Evolutionary conservation across 2,113 vertebrate genomes (phyloP).

Genomic region (Astur gentilis): DNA sequence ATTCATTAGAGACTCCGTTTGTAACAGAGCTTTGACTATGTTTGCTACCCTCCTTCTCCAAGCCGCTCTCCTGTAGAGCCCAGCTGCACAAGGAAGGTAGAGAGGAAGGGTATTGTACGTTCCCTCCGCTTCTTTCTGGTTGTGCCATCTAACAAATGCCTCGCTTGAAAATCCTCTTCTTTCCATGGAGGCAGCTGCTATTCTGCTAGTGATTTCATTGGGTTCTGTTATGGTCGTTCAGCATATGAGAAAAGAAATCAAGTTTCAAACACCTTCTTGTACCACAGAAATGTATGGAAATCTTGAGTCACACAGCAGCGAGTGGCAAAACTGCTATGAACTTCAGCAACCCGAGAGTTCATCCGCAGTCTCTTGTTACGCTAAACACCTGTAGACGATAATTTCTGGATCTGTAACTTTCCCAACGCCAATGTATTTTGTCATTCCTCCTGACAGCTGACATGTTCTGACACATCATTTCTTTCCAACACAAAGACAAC

Average conservation of each 20-base stretch:
- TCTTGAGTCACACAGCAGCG: not conserved
- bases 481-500: not conserved
- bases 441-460: not conserved
- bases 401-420: not conserved
- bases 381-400: not conserved
- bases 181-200: not conserved
- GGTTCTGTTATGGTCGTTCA: not conserved
- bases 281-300: not conserved
- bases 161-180: not conserved
- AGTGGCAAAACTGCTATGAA: not conserved
- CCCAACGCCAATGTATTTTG: not conserved
- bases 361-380: not conserved
- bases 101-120: not conserved
- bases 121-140: not conserved
- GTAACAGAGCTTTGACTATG: not conserved
- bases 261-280: not conserved
- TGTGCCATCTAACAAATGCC: not conserved
- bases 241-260: not conserved
- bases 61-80: not conserved
- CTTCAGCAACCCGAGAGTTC: not conserved
- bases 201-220: not conserved
- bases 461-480: not conserved
- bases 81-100: not conserved
- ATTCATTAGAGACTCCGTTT: not conserved
- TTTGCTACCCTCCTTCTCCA: not conserved